Conservation (phyloP, 2,888 invertebrate genomes). For the Craniophora ligustri region DNA sequence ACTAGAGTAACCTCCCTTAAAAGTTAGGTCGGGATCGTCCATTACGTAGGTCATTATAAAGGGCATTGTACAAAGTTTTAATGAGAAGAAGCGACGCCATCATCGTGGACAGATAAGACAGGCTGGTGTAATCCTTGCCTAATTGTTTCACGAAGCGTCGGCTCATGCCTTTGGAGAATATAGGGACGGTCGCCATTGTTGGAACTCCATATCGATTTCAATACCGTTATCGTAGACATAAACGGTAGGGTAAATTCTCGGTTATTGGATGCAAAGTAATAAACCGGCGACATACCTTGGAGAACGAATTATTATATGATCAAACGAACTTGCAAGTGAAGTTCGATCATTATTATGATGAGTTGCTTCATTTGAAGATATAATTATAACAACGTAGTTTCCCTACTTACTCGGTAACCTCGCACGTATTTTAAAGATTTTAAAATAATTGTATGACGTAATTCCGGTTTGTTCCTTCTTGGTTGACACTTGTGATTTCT, state of each 20-base stretch:
- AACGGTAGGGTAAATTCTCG: constrained; percentile 25
- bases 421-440: too few species aligned
- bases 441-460: too few species aligned
- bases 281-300: constrained; percentile 12
- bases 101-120: constrained; percentile 64
- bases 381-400: too few species aligned
- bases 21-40: constrained; percentile 61
- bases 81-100: constrained; percentile 70
- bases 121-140: constrained; percentile 65
- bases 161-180: constrained; percentile 59
- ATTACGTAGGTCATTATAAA: constrained; percentile 74
- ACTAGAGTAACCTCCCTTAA: constrained; percentile 57
- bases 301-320: constrained; percentile 18
- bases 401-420: too few species aligned
- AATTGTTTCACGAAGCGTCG: constrained; percentile 75
- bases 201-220: constrained; percentile 42
- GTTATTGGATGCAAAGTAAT: constrained; percentile 30
- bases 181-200: constrained; percentile 41
- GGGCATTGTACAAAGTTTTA: constrained; percentile 74
- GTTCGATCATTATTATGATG: too few species aligned
- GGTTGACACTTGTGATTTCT: too few species aligned
- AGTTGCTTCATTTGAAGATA: too few species aligned
- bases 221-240: constrained; percentile 48
- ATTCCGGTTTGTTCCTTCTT: too few species aligned
- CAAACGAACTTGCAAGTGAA: constrained; percentile 2